Percentiles rank a stretch among this genome's conserved stretches.
Conservation (phyloP, 2,797 vertebrate species). For the Sebastolobus altivelis region DNA sequence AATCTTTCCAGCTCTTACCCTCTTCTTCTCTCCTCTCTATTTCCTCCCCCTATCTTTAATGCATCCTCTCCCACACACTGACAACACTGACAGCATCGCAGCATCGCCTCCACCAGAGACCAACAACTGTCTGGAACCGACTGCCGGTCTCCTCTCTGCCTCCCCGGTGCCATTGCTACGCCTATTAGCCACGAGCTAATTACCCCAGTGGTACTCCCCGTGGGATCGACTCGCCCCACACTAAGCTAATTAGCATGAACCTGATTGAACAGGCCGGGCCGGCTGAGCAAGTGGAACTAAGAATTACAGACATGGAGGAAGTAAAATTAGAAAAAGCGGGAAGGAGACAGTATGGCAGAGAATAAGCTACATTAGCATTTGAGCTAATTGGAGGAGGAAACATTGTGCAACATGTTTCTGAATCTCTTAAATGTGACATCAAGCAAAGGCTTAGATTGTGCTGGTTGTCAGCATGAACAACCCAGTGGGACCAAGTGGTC, state of each 20-base stretch:
- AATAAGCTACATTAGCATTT: background rate
- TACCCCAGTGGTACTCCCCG: slow-evolving; percentile 33
- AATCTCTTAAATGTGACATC: slow-evolving; percentile 15
- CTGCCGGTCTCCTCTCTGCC: slow-evolving; percentile 44
- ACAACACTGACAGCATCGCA: slow-evolving; percentile 6
- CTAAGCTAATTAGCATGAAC: slow-evolving; percentile 65
- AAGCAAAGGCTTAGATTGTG: slow-evolving; percentile 3
- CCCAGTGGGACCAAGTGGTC: background rate
- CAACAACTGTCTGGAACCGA: slow-evolving; percentile 39
- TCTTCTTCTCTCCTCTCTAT: background rate
- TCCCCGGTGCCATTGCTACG: slow-evolving; percentile 22
- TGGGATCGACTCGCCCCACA: slow-evolving; percentile 38
- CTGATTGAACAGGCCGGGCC: slow-evolving; percentile 29
- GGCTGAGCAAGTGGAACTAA: slow-evolving; percentile 18
- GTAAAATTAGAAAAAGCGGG: slow-evolving; percentile 9
- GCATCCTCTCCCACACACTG: background rate
- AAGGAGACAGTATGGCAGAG: background rate
- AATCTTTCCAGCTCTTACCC: too few species aligned
- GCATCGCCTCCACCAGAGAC: slow-evolving; percentile 31
- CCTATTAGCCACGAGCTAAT: slow-evolving; percentile 65
- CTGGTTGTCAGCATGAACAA: slow-evolving; percentile 6
- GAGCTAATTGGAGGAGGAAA: slow-evolving; percentile 16
- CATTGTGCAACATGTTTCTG: background rate
- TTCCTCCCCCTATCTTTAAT: background rate
- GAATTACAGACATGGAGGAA: slow-evolving; percentile 1